Percentiles rank a stretch among this genome's conserved stretches.
phyloP scores from a whole-genome alignment of 2,113 vertebrate genomes.

The Corapipo altera region DNA sequence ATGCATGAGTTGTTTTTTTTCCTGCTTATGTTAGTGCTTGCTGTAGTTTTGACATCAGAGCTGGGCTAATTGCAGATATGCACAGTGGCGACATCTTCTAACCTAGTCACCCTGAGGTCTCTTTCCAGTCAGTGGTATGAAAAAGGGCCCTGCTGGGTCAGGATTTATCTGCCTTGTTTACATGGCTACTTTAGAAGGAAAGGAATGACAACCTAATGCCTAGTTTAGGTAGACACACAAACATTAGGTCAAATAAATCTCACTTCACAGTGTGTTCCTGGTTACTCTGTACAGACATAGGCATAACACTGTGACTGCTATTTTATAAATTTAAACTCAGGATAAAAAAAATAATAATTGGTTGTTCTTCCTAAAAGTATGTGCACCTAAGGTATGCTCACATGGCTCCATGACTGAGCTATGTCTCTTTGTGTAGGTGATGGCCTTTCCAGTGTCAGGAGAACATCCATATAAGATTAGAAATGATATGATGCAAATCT shows the following conservation, averaged over 20 bases:
- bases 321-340: background rate
- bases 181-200: background rate
- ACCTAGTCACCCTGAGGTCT: background rate
- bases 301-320: background rate
- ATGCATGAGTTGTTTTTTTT: background rate
- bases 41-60: background rate
- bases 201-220: background rate
- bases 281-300: background rate
- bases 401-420: background rate
- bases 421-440: background rate
- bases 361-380: background rate
- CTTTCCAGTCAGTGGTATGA: background rate
- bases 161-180: background rate
- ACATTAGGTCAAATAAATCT: background rate
- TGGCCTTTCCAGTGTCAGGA: constrained; percentile 15
- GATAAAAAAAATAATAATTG: background rate
- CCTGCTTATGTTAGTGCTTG: background rate
- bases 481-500: background rate
- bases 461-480: background rate
- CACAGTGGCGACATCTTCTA: background rate
- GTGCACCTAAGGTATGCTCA: background rate
- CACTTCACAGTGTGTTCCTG: background rate
- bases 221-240: background rate
- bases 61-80: background rate
- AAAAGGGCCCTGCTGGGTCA: background rate